Conservation (phyloP, 1,140 invertebrate genomes). For the Hyposmocoma kahamanoa region DNA sequence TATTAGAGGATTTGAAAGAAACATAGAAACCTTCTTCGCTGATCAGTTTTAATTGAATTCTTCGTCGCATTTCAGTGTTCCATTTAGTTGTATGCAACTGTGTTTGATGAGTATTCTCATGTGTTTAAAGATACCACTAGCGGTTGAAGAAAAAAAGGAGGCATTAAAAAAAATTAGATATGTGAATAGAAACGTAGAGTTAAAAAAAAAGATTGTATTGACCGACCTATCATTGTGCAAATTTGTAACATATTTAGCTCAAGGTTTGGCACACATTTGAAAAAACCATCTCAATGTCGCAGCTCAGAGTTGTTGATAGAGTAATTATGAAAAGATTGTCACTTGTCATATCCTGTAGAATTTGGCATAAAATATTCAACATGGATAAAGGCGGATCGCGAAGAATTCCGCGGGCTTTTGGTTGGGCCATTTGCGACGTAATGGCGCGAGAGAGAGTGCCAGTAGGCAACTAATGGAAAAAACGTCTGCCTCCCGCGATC, state of each 20-base stretch:
- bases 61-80: no score
- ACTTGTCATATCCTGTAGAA: slow-evolving; percentile 22
- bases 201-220: no score
- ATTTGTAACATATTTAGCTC: slow-evolving; percentile 31
- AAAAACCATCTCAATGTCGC: slow-evolving; percentile 31
- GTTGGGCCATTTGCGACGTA: slow-evolving; percentile 34
- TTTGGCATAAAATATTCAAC: slow-evolving; percentile 25
- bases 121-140: no score
- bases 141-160: no score
- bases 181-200: no score
- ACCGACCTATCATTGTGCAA: slow-evolving; percentile 19
- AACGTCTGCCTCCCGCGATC: slow-evolving; percentile 26
- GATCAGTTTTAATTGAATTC: no score
- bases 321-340: slow-evolving; percentile 35
- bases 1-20: no score
- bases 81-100: no score
- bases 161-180: no score
- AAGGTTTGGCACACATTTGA: slow-evolving; percentile 27
- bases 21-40: no score
- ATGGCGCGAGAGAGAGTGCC: slow-evolving; percentile 29
- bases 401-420: slow-evolving; percentile 25
- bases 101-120: no score
- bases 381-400: slow-evolving; percentile 23
- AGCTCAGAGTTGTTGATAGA: slow-evolving; percentile 25
- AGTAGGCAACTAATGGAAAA: slow-evolving; percentile 33